Evolutionary conservation across 2,888 invertebrate genomes (phyloP), one percentile per base, ranked within the genome.

Genomic region (Molorchus minor): DNA sequence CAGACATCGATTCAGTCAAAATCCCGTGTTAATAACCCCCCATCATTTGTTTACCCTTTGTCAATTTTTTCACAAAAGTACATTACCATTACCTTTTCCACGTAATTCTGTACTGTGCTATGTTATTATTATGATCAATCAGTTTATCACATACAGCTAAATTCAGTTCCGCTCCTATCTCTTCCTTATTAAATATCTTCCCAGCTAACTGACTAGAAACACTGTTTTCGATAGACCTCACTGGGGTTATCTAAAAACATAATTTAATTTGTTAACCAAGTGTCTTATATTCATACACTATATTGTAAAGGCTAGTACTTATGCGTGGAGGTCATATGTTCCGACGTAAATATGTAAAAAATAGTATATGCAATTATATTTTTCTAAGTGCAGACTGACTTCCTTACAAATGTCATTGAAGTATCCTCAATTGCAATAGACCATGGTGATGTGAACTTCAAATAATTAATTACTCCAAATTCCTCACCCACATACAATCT

Each of bases 381-480:
- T 8, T 25, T 25, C 25, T 25, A 25, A 25, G 8, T 8, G 8
- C 25, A 25, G 25, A 5, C 4, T 25, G 25, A 44, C 43, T 10
- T 47, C 70, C 71, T 79, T 72, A 87, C 85, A 72, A 88, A 83
- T 73, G 89, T 87, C 62, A 90, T 79, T 41, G 84, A 84, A 41
- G 90, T 88, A 73, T 85, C 83, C 70, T 88, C 82, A 71, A 91
- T 87, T 25, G 84, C 72, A 61, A 90, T 83, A 49, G 89, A 86
- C 87, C 89, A 90, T 1, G 89, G 89, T 57, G 91, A 89, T 46
- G 85, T 77, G 67, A 88, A 88, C 68, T 84, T 86, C 44, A 91
- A 84, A 70, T 87, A 84, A 43, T 89, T 88, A 86, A 89, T 88
- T 13, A 89, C 82, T 68, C 88, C 84, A 71, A 90, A 87, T 2